Evolutionary conservation across 2,888 invertebrate genomes (phyloP), one percentile per base, ranked within the genome.

Genomic region (Hyles lineata): DNA sequence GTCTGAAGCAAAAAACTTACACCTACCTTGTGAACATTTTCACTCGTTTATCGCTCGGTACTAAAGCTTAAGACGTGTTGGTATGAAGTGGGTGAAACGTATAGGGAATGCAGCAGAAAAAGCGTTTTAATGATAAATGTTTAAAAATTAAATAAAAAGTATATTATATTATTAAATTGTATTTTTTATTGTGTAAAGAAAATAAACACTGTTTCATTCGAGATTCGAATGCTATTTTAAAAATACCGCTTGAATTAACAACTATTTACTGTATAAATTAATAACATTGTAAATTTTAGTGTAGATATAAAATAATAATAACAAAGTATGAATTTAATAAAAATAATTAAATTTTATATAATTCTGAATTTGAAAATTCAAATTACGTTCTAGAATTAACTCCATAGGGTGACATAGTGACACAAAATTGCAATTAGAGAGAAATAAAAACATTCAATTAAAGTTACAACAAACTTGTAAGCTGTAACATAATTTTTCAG

Each of bases 21-120:
- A 90, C 89, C 88, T 89, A 81, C 82, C 80, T 86, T 84, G 90
- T 90, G 89, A 90, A 90, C 87, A 85, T 88, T 89, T 89, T 89
- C 88, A 88, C 87, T 84, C 82, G 74, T 82, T 88, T 89, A 89
- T 89, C 89, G 76, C 75, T 52, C 43, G 52, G 73, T 73, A 71
- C 75, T 79, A 74, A 76, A 75, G 73, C 70, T 74, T 72, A 73
- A 79, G 75, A 76, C 74, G 72, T 76, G 77, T 75, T 76, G 15
- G 43, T 76, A 77, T 85, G 80, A 83, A 87, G 85, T 83, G 82
- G 76, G 70, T 70, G 62, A 62, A 73, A 71, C 60, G 29, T 35
- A 70, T 52, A 8, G 61, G 35, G 32, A 70, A 43, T 55, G 35
- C 58, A 62, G 19, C 23, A 17, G 70, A 29, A 70, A 74, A 17